Base-by-base conservation (phyloP, 2,113 vertebrate species). In the Gavialis gangeticus region DNA sequence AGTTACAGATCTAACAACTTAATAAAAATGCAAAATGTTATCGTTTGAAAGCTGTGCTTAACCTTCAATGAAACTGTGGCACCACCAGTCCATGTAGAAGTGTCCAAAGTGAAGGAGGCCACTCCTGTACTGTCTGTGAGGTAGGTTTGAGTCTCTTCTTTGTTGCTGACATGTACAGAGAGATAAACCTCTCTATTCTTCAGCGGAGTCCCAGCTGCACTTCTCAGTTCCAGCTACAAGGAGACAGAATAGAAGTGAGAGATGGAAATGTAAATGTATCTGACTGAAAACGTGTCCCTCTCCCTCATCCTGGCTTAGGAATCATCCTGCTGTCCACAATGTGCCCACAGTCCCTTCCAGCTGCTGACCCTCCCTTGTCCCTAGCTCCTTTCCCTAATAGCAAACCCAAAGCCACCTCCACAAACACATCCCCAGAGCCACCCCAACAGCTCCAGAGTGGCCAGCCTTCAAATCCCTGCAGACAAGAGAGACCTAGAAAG, bases 181-280 rank as follows among this genome's bases (percentile, higher is more conserved):
- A 97, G 93, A 87, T 91, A 84, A 57, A 97, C 90, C 58, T 92
- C 69, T 64, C 81, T 90, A 54, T 93, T 92, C 66, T 96, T 92
- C 87, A 97, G 57, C 55, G 60, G 77, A 10, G 80, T 92, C n/a
- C 91, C 95, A 81, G 58, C 91, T 82, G 90, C 77, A 92, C 93
- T 96, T 92, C 30, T 97, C 63, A 97, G 90, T 76, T 96, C 82
- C 82, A 97, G 58, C 96, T 97, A 90, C 46, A 95, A 82, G 0
- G 3, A 86, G 5, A n/a, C 30, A 89, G 64, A 82, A 64, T 55
- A 24, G 75, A 93, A 64, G 0, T 86, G 9, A 19, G 15, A 90
- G 28, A 12, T 22, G 27, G 66, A 12, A 75, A 0, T 34, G 59
- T 83, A 89, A 75, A 89, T 30, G 19, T 37, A 6, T 10, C 21